Base-by-base conservation (phyloP, 2,888 invertebrate genomes). In the Timema podura region DNA sequence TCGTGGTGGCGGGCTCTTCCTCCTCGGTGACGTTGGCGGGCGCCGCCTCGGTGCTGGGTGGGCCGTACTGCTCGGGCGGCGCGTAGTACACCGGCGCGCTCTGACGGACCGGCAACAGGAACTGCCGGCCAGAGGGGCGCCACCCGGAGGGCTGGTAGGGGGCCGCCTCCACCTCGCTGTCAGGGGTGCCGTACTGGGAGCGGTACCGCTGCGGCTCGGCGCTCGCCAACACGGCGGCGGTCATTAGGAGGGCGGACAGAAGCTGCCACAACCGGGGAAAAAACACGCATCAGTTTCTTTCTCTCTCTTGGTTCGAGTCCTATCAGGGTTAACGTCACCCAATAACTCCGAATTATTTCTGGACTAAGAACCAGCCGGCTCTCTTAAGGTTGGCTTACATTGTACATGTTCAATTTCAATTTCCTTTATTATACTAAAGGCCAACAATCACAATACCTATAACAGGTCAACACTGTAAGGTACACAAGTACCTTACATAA, bases 111-210 rank as follows among this genome's bases (percentile, higher is more conserved):
- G 83, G 83, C n/a, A 83, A 71, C 46, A 77, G 75, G 66, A 83
- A 81, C 5, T 79, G 77, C 44, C 77, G 76, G 13, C 79, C 80
- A 45, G 77, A 76, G 11, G 83, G 83, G 49, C 79, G 80, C 81
- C 81, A 83, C 9, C 82, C 82, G 6, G 81, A 76, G 3, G 83
- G 76, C 1, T 80, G 78, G 76, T 83, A 83, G 2, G 82, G 80
- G 5, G 70, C 70, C 16, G n/a, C 54, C 44, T 66, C 68, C 0
- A 74, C 78, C 51, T 73, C 65, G 13, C 78, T 77, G 13, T 78
- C 77, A 9, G 77, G 77, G 73, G 76, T 49, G 70, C 65, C 69
- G 72, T 64, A 75, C 69, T 8, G 9, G 46, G 15, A 16, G 65
- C 65, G 48, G 51, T 51, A 64, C 10, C 70, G 46, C 44, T 6